Conservation (phyloP, 2,113 vertebrate species). For the Sprattus sprattus region DNA sequence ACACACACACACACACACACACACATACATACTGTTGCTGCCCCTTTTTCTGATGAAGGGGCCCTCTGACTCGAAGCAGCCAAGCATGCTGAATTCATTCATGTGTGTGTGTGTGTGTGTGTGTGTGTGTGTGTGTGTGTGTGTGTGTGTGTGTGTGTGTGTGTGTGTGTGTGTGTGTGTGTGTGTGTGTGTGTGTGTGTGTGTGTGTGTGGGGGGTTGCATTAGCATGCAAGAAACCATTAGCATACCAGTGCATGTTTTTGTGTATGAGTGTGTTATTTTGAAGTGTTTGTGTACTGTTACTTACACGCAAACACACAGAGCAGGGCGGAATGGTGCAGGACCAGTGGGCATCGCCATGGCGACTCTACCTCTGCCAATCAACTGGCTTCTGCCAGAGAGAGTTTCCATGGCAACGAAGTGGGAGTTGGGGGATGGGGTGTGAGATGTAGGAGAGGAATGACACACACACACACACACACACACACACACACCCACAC, state of each 20-base stretch:
- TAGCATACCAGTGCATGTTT: not conserved
- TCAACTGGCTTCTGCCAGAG: conserved; percentile 10
- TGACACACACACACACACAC: not conserved
- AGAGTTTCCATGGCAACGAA: conserved; percentile 11
- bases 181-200: too few species aligned
- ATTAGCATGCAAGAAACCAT: not conserved
- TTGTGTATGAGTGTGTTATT: not conserved
- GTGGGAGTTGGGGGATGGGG: not conserved
- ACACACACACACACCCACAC: conserved; percentile 1
- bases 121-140: conserved; percentile 11
- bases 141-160: not conserved
- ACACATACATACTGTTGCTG: conserved; percentile 2
- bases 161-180: not conserved
- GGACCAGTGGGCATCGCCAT: conserved; percentile 17
- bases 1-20: conserved; percentile 11
- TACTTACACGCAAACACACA: not conserved
- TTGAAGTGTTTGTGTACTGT: not conserved
- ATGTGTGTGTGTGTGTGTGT: not conserved
- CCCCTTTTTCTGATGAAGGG: conserved; percentile 23
- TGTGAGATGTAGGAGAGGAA: not conserved
- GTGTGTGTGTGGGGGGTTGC: not conserved
- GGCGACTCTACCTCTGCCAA: conserved; percentile 12
- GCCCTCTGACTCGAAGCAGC: conserved; percentile 29
- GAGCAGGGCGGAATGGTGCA: not conserved
- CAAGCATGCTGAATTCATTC: not conserved